Conservation (phyloP, 2,888 invertebrate species). For the Mythimna vitellina region DNA sequence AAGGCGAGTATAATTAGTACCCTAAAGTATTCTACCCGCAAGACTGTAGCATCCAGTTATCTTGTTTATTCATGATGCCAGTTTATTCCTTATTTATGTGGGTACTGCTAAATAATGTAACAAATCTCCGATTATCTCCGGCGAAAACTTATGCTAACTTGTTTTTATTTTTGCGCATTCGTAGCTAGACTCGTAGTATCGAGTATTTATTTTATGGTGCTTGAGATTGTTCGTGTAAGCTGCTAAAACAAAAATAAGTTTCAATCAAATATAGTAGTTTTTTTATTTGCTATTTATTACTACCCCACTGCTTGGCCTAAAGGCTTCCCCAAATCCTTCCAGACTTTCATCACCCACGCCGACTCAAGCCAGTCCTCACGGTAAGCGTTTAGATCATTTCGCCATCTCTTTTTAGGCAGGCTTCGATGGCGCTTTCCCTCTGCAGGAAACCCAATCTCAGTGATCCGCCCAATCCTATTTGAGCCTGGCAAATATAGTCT, state of each 20-base stretch:
- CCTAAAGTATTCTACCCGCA: conserved; percentile 45
- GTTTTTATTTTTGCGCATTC: conserved; percentile 18
- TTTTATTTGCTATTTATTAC: too few species aligned
- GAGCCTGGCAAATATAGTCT: too few species aligned
- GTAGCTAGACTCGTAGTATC: not conserved
- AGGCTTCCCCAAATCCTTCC: too few species aligned
- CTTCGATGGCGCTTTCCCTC: too few species aligned
- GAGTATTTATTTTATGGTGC: conserved; percentile 12
- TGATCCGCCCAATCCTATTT: too few species aligned
- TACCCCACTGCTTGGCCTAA: too few species aligned
- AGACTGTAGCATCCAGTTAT: conserved; percentile 33
- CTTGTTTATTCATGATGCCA: conserved; percentile 49
- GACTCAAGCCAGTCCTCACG: too few species aligned
- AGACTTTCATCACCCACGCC: too few species aligned
- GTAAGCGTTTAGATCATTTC: too few species aligned
- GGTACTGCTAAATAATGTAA: conserved; percentile 44
- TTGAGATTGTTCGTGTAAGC: conserved; percentile 12
- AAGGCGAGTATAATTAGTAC: conserved; percentile 28
- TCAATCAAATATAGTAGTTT: not conserved
- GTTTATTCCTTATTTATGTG: conserved; percentile 50
- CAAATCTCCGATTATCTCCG: conserved; percentile 49
- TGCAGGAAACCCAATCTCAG: too few species aligned
- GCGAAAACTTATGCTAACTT: conserved; percentile 19
- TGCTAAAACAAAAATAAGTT: not conserved
- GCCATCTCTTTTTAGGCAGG: too few species aligned